Percentiles rank a stretch among this genome's conserved stretches.
Conservation (phyloP, 2,888 invertebrate species). For the Rhagophthalmus giganteus region DNA sequence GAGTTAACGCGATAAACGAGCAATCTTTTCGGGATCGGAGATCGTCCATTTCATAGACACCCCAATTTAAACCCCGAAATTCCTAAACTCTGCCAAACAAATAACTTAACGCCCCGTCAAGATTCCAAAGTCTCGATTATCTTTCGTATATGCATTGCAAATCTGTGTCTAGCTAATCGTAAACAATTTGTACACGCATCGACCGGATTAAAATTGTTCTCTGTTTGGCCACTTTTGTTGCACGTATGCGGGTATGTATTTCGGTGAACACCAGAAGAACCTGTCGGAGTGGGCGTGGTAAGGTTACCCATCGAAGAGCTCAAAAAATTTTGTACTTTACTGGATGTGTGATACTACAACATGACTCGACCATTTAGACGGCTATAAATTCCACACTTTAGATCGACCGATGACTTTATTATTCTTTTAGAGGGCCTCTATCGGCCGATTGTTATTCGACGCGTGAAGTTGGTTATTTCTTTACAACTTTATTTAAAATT, state of each 20-base stretch:
- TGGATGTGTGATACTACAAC: slow-evolving; percentile 34
- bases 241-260: slow-evolving; percentile 15
- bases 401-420: slow-evolving; percentile 41
- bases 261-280: slow-evolving; percentile 18
- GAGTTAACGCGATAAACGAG: too few species aligned
- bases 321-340: slow-evolving; percentile 33
- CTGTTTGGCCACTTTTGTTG: not conserved
- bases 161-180: too few species aligned
- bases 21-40: too few species aligned
- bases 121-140: too few species aligned
- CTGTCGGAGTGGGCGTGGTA: slow-evolving; percentile 22
- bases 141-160: too few species aligned
- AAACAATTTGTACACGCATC: too few species aligned
- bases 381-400: slow-evolving; percentile 41
- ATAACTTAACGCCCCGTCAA: too few species aligned
- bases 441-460: slow-evolving; percentile 31
- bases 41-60: too few species aligned
- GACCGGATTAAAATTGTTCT: too few species aligned
- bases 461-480: slow-evolving; percentile 28
- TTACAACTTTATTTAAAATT: slow-evolving; percentile 40
- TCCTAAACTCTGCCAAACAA: too few species aligned
- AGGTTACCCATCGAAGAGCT: slow-evolving; percentile 5
- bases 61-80: too few species aligned
- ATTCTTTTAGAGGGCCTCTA: slow-evolving; percentile 33
- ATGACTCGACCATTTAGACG: slow-evolving; percentile 40